Base-by-base conservation (phyloP, 2,113 vertebrate species). In the Leptodactylus fuscus region DNA sequence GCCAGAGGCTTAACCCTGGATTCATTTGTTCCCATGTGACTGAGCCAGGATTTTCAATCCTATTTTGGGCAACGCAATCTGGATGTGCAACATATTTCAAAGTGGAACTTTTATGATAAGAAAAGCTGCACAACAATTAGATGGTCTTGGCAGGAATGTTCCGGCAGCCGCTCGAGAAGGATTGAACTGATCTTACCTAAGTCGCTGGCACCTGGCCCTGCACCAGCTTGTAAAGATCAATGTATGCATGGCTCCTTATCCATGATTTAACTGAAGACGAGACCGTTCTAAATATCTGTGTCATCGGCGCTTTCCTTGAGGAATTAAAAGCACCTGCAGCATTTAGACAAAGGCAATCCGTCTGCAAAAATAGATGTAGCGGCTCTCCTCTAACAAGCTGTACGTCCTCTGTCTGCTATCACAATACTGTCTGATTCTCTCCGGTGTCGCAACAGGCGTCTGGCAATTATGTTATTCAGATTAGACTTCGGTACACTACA, bases 141-240 rank as follows among this genome's bases (percentile, higher is more conserved):
- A 44, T 24, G 71, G 11, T 73, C 76, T 84, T 84, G 71, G 71
- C 82, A 85, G 53, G 20, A 49, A 84, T 20, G 36, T 29, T 18
- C 24, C 8, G 3, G 58, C 69, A 75, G 81, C 34, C 49, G 34
- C 60, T 67, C 55, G 16, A 60, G 74, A 58, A 67, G 74, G 67
- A 48, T 67, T 85, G 60, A 69, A 78, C 58, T 51, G 41, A 67
- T 78, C 32, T 38, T 67, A 65, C 27, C 24, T 32, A 34, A 49
- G 38, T 51, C 48, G 7, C 58, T 85, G 75, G 44, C 46, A 53
- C 74, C 13, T 48, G 29, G 60, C 60, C 75, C 20, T 38, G 29
- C 12, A 69, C 55, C 83, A 78, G 55, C 53, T 78, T 77, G 82
- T 78, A 85, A 69, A 78, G 83, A 34, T 77, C 73, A 77, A 67